Percentiles rank a stretch among this genome's conserved stretches.
phyloP scores from a whole-genome alignment of 2,113 vertebrate species.

The Cryptoleucopteryx plumbea region DNA sequence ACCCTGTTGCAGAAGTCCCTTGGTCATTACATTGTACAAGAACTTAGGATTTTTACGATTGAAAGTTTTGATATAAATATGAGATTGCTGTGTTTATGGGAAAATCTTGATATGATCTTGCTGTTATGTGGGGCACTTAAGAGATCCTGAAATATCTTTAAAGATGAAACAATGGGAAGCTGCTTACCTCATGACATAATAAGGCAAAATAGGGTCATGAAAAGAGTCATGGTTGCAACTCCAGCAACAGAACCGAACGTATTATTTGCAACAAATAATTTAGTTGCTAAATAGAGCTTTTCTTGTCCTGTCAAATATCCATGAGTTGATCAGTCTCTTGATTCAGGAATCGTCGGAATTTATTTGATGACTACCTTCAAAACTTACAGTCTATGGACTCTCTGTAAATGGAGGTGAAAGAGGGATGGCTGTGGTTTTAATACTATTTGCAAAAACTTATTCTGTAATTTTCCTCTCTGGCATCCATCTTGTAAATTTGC shows the following conservation, averaged over 20 bases:
- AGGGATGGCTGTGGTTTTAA: constrained; percentile 35
- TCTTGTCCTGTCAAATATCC: neutral
- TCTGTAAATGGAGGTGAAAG: constrained; percentile 24
- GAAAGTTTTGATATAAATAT: neutral
- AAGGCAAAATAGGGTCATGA: constrained; percentile 5
- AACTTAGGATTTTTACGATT: neutral
- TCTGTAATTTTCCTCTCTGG: constrained; percentile 53
- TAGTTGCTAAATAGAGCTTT: neutral
- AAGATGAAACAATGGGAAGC: constrained; percentile 1
- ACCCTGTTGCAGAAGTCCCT: neutral
- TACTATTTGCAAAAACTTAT: constrained; percentile 48
- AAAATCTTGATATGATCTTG: neutral
- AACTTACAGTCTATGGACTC: neutral
- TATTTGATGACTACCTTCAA: neutral
- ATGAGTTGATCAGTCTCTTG: constrained; percentile 9
- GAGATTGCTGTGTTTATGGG: neutral
- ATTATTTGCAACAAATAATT: constrained; percentile 26
- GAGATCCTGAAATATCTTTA: neutral
- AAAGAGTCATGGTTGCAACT: neutral
- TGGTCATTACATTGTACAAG: neutral
- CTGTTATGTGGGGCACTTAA: neutral
- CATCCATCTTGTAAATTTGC: constrained; percentile 31
- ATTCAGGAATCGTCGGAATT: constrained; percentile 11
- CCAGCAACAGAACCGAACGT: neutral
- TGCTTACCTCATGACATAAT: constrained; percentile 3